Base-by-base conservation (phyloP, 2,888 invertebrate genomes). In the Polyploca ridens region DNA sequence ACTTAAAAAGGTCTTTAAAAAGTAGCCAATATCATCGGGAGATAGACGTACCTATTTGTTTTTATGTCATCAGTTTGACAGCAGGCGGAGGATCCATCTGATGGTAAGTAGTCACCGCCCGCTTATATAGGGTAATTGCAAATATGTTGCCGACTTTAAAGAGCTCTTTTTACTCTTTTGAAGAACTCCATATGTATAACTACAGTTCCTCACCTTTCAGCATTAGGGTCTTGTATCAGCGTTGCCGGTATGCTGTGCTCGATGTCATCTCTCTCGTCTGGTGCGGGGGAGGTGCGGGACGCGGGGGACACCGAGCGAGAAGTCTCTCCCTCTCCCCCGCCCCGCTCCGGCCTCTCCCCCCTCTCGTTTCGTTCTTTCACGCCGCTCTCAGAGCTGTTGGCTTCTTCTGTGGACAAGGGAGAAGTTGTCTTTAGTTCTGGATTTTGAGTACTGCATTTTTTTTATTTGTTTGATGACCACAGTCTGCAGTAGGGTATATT, bases 351-450 rank as follows among this genome's bases (percentile, higher is more conserved):
- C 92, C 87, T 92, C 88, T 87, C 90, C 87, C 86, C 87, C 71
- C 87, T 90, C 73, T 94, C 94, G 11, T 84, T 78, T 41, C 87
- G 89, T 78, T 95, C 94, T 85, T 95, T 95, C 87, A 95, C 95
- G 85, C 95, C 95, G 90, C 94, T 93, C 69, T 93, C 95, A 77
- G 95, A 95, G 77, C 95, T 95, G 69, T 94, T 95, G 73, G 95
- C 94, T 85, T 95, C 95, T 82, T 95, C 95, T 94, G 93, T 74
- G 77, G 82, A 88, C 90, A 91, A 91, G 44, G 62, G 69, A 76
- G 46, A 77, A 66, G 19, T 44, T 2, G 5, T 44, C 8, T 10
- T 75, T 69, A 73, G 64, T 33, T 49, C 62, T 33, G 60, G 35
- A 33, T 35, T 41, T 41, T 13, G 13, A 58, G 6, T 3, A 33